Evolutionary conservation across 2,113 vertebrate species (phyloP).

Genomic region (Scomber japonicus): DNA sequence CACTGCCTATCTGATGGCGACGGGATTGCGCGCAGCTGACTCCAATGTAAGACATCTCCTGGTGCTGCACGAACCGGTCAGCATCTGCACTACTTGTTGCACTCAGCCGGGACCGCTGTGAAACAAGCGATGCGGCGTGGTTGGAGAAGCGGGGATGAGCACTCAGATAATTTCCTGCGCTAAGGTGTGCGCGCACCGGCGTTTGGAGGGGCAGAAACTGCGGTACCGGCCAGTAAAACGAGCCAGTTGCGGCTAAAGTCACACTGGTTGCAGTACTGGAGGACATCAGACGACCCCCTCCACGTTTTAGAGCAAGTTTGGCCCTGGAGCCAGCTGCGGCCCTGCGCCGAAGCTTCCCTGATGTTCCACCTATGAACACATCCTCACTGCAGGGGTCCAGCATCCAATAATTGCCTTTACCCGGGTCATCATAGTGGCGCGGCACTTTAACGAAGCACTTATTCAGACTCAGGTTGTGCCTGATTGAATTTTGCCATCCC

Average conservation of each 20-base stretch:
- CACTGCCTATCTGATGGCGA: slow-evolving; percentile 71
- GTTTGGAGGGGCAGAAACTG: slow-evolving; percentile 79
- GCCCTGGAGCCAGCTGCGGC: slow-evolving; percentile 62
- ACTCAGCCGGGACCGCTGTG: slow-evolving; percentile 67
- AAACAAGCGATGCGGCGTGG: slow-evolving; percentile 69
- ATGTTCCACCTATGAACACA: slow-evolving; percentile 86
- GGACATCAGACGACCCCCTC: slow-evolving; percentile 67
- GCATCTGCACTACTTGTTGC: slow-evolving; percentile 41
- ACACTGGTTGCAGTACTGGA: slow-evolving; percentile 69
- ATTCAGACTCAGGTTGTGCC: slow-evolving; percentile 88
- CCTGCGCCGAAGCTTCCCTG: slow-evolving; percentile 84
- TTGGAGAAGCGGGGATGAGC: slow-evolving; percentile 64
- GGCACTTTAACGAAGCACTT: slow-evolving; percentile 89
- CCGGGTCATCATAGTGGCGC: slow-evolving; percentile 87
- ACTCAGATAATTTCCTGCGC: slow-evolving; percentile 62
- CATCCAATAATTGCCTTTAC: slow-evolving; percentile 89
- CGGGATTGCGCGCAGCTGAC: slow-evolving; percentile 71
- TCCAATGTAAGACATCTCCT: slow-evolving; percentile 77
- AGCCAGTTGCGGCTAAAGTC: slow-evolving; percentile 75
- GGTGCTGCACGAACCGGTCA: slow-evolving; percentile 72
- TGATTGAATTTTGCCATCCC: slow-evolving; percentile 88
- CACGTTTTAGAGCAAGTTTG: slow-evolving; percentile 79
- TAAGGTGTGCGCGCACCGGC: slow-evolving; percentile 64
- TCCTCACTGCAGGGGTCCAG: slow-evolving; percentile 88
- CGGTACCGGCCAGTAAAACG: slow-evolving; percentile 85